Evolutionary conservation across 2,797 vertebrate species (phyloP).

Genomic region (Eulemur mongoz): DNA sequence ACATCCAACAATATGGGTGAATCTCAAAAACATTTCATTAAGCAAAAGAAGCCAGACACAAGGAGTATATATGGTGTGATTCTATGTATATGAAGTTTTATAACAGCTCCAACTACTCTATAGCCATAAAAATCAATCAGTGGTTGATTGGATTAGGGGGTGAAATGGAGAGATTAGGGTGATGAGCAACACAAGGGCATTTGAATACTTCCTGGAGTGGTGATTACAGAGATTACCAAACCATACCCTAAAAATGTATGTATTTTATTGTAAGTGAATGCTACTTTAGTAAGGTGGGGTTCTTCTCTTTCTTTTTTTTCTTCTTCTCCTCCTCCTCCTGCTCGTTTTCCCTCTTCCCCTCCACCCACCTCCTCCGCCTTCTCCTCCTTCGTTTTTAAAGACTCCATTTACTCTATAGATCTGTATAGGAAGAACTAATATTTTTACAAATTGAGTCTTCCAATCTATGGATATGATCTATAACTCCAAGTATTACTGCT

Average conservation of each 20-base stretch:
- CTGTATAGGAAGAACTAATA: not conserved
- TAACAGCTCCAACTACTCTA: not conserved
- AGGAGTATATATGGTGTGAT: not conserved
- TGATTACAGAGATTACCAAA: not conserved
- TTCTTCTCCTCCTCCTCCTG: too few relatives aligned
- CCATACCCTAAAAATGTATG: not conserved
- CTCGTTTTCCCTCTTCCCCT: too few relatives aligned
- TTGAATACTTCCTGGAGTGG: not conserved
- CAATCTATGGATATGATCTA: not conserved
- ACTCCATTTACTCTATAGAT: not conserved
- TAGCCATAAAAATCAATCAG: not conserved
- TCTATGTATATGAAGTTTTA: not conserved
- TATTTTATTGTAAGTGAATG: not conserved
- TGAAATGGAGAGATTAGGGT: not conserved
- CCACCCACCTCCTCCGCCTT: not conserved
- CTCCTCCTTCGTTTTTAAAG: not conserved
- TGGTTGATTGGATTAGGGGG: not conserved
- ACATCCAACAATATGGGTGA: not conserved
- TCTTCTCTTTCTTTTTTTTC: too few relatives aligned
- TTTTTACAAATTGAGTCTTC: not conserved
- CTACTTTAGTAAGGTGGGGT: not conserved
- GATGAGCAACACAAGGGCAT: not conserved
- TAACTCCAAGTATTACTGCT: not conserved
- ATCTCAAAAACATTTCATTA: slow-evolving; percentile 11
- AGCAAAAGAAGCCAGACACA: not conserved